A percentile compares a stretch with the other conserved stretches of the same genome.
These are phyloP conservation scores for Tiaroga cobitis DNA, from an alignment of 2,797 vertebrate species.

Conservation along the genomic window DNA sequence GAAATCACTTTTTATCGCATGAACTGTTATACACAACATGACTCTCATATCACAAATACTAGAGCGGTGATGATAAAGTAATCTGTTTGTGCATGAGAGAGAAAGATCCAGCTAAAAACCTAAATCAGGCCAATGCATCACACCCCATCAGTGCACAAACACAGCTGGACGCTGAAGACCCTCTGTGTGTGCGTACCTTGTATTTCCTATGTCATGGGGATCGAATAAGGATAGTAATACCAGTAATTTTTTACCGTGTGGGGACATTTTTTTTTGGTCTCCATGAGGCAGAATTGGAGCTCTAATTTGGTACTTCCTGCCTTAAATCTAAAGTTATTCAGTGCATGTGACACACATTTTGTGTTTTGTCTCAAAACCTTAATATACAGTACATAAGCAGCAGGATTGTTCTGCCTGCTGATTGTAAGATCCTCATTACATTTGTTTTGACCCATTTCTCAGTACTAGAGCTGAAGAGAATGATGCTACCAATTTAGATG, in stretches of 20 bases:
- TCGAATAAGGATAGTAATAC: background rate
- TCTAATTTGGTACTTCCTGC: background rate
- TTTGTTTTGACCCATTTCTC: constrained; percentile 11
- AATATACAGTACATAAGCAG: background rate
- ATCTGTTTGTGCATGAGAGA: constrained; percentile 16
- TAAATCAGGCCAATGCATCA: constrained; percentile 32
- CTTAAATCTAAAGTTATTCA: background rate
- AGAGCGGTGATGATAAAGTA: constrained; percentile 9
- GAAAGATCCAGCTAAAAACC: background rate
- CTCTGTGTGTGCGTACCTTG: background rate
- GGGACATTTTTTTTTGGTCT: background rate
- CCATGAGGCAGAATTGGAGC: background rate
- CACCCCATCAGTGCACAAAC: constrained; percentile 9
- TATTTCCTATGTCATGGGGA: background rate
- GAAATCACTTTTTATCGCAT: background rate
- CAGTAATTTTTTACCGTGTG: background rate
- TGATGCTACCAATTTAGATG: background rate
- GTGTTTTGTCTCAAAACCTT: background rate
- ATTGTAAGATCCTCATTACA: background rate
- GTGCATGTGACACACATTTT: constrained; percentile 15
- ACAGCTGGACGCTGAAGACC: constrained; percentile 25
- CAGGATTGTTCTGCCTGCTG: background rate
- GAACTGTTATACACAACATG: background rate
- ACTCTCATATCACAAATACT: background rate
- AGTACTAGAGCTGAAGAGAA: background rate